These are phyloP conservation scores for Dromaius novaehollandiae DNA, from an alignment of 2,113 vertebrate genomes.

Conservation along the genomic window DNA sequence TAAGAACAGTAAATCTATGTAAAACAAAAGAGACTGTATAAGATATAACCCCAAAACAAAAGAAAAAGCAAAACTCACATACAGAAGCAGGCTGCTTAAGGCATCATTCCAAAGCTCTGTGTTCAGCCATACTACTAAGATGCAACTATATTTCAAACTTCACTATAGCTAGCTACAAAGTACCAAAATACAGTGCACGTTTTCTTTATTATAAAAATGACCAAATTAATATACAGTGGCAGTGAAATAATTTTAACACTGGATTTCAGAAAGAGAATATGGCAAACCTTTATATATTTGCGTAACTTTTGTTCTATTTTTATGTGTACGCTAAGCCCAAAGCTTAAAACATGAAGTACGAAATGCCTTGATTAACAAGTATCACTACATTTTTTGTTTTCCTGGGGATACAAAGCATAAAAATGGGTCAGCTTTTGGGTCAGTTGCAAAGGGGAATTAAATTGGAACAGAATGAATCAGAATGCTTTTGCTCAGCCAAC, in stretches of 20 bases:
- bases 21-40: neutral
- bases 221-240: neutral
- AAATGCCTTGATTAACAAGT: slow-evolving; percentile 45
- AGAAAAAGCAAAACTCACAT: neutral
- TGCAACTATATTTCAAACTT: neutral
- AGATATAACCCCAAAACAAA: neutral
- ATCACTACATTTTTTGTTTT: slow-evolving; percentile 54
- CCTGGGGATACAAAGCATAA: slow-evolving; percentile 33
- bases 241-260: slow-evolving; percentile 27
- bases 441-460: slow-evolving; percentile 35
- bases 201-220: neutral
- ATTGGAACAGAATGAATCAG: slow-evolving; percentile 45
- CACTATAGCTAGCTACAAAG: neutral
- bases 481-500: slow-evolving; percentile 54
- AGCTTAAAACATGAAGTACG: neutral
- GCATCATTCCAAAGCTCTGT: neutral
- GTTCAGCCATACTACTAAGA: neutral
- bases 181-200: neutral
- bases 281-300: neutral
- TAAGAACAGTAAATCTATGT: neutral
- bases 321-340: slow-evolving; percentile 7
- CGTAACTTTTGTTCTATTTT: slow-evolving; percentile 26
- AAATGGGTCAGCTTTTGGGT: slow-evolving; percentile 39
- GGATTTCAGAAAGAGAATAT: neutral
- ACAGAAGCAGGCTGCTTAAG: neutral